Evolutionary conservation across 2,888 invertebrate species (phyloP), one percentile per base, ranked within the genome.

Genomic region (Encarsia formosa): DNA sequence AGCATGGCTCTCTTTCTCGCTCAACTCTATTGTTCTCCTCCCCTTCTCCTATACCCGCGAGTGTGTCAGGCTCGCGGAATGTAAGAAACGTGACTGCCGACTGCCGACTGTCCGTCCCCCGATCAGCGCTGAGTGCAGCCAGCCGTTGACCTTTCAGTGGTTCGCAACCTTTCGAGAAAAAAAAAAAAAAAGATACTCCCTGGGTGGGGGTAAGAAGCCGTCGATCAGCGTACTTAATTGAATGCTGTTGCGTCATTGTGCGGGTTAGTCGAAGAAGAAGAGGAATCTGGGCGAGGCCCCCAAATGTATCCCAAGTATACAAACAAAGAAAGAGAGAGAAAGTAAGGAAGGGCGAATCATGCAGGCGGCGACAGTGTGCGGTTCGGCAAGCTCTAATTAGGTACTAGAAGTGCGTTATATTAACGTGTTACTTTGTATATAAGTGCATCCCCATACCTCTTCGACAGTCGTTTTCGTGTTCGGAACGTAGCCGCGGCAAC

Each of bases 1-100:
- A 70, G 51, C 70, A 11, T 26, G 26, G 26, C 38, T 38, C 19
- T 38, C 19, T 38, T 38, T 38, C 38, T n/a, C 38, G 38, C 38
- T 38, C 38, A 15, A 18, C 16, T 13, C 5, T 26, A 11, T 41
- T 41, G n/a, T n/a, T 39, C 23, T 16, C 6, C 15, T 23, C 5
- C 23, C 15, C 15, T 39, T 6, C 15, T 13, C 23, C 8, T 9
- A 35, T 15, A 26, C 34, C 45, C 29, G 47, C 52, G 37, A 8
- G 8, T 42, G 22, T n/a, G n/a, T n/a, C n/a, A n/a, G n/a, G n/a
- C n/a, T 11, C 26, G 11, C 26, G 26, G 26, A 26, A 26, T 26
- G 26, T 26, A 11, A 6, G 26, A 11, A 6, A 11, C 26, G 26
- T 11, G 26, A 6, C 6, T 11, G 26, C 26, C 26, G 6, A 26